Evolutionary conservation across 2,888 invertebrate genomes (phyloP).

Genomic region (Epiperipatus broadwayi): DNA sequence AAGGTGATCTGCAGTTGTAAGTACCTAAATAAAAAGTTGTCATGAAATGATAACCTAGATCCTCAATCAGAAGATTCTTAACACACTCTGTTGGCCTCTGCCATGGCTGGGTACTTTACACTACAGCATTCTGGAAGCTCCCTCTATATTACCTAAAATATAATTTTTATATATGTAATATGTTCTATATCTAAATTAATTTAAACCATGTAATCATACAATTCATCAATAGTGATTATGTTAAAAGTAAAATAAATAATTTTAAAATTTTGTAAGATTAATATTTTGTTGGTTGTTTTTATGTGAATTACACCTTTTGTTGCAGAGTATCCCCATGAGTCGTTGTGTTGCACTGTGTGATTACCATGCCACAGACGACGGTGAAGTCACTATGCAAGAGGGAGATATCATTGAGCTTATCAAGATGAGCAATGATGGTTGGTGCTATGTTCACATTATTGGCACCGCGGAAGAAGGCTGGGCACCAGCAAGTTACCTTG

Average conservation of each 20-base stretch:
- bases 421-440: constrained; percentile 81
- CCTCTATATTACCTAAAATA: too few species aligned
- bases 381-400: constrained; percentile 72
- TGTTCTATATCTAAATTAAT: too few species aligned
- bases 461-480: constrained; percentile 53
- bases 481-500: constrained; percentile 83
- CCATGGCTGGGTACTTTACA: too few species aligned
- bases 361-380: constrained; percentile 73
- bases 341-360: constrained; percentile 73
- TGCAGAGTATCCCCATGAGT: constrained; percentile 27
- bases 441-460: constrained; percentile 77
- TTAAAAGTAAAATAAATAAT: not conserved
- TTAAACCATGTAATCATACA: constrained; percentile 33
- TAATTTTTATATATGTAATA: too few species aligned
- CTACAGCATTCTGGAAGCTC: too few species aligned
- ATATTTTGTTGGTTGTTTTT: constrained; percentile 20
- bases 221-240: constrained; percentile 37
- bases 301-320: constrained; percentile 1
- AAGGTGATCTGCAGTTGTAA: too few species aligned
- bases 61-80: too few species aligned
- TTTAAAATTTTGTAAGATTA: not conserved
- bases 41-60: too few species aligned
- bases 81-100: too few species aligned
- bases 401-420: constrained; percentile 73
- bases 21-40: too few species aligned